Evolutionary conservation across 2,888 invertebrate species (phyloP).

Genomic region (Plagodis pulveraria): DNA sequence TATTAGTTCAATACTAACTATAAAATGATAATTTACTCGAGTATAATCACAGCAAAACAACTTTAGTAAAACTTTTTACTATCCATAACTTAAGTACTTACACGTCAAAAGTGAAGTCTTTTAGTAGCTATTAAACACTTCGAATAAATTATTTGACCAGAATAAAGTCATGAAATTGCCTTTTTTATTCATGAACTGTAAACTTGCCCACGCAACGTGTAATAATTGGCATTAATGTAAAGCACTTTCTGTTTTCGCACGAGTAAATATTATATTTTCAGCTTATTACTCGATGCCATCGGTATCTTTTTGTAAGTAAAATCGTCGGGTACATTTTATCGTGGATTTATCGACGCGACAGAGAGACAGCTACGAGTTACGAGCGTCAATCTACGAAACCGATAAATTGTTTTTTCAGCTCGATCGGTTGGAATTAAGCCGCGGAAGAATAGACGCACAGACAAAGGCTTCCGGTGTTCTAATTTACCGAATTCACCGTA

Average conservation of each 20-base stretch:
- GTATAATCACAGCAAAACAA: neutral
- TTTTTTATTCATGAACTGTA: conserved; percentile 32
- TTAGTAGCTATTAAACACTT: conserved; percentile 7
- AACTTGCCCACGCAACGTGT: conserved; percentile 30
- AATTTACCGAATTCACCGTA: conserved; percentile 41
- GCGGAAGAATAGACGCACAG: conserved; percentile 36
- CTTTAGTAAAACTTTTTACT: conserved; percentile 11
- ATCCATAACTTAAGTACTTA: neutral
- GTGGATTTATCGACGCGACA: conserved; percentile 39
- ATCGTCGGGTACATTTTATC: conserved; percentile 36
- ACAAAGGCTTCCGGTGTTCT: conserved; percentile 39
- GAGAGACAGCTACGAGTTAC: conserved; percentile 42
- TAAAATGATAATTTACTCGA: no score
- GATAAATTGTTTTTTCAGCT: conserved; percentile 44
- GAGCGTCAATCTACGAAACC: conserved; percentile 43
- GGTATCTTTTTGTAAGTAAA: conserved; percentile 29
- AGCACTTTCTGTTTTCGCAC: conserved; percentile 23
- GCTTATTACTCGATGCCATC: conserved; percentile 27
- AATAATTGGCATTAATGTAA: conserved; percentile 33
- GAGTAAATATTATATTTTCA: conserved; percentile 21
- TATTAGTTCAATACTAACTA: no score
- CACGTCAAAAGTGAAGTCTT: conserved; percentile 5
- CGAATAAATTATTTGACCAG: conserved; percentile 22
- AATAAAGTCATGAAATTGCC: conserved; percentile 31
- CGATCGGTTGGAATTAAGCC: conserved; percentile 37